These are phyloP conservation scores for Bellardia bayeri DNA, from an alignment of 2,888 invertebrate genomes.

Conservation along the genomic window DNA sequence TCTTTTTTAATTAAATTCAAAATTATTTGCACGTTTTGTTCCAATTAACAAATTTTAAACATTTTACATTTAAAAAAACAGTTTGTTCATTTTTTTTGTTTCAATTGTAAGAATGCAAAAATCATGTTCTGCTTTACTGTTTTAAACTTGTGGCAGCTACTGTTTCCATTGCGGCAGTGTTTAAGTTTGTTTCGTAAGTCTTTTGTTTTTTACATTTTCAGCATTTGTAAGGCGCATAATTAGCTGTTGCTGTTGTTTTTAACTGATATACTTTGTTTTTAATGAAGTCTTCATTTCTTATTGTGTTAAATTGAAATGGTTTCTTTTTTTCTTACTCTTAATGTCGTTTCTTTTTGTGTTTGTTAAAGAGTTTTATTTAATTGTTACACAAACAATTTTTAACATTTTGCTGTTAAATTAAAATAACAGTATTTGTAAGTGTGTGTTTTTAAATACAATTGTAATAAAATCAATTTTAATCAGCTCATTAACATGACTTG, in stretches of 20 bases:
- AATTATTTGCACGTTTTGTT: constrained; percentile 69
- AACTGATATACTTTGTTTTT: constrained; percentile 29
- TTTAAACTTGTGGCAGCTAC: constrained; percentile 2
- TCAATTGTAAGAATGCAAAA: constrained; percentile 63
- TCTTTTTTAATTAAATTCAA: constrained; percentile 60
- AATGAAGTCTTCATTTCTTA: constrained; percentile 66
- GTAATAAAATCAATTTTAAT: constrained; percentile 55
- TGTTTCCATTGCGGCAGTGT: background rate
- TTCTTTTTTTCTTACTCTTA: constrained; percentile 3
- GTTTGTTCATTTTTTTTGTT: constrained; percentile 15
- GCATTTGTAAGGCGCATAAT: constrained; percentile 54
- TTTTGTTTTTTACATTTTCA: constrained; percentile 38
- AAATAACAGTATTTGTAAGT: constrained; percentile 9
- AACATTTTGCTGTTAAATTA: constrained; percentile 54
- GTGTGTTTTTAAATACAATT: constrained; percentile 25
- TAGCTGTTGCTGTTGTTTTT: constrained; percentile 45
- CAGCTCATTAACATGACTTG: constrained; percentile 49
- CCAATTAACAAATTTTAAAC: constrained; percentile 70
- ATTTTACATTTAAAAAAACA: constrained; percentile 34
- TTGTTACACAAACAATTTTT: constrained; percentile 52
- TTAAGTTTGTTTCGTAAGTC: constrained; percentile 52
- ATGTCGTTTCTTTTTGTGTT: constrained; percentile 3
- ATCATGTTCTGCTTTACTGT: constrained; percentile 62
- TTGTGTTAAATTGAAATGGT: constrained; percentile 46
- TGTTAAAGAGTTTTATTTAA: constrained; percentile 44